These are phyloP conservation scores for Passer montanus DNA, from an alignment of 2,113 vertebrate species.

Conservation along the genomic window DNA sequence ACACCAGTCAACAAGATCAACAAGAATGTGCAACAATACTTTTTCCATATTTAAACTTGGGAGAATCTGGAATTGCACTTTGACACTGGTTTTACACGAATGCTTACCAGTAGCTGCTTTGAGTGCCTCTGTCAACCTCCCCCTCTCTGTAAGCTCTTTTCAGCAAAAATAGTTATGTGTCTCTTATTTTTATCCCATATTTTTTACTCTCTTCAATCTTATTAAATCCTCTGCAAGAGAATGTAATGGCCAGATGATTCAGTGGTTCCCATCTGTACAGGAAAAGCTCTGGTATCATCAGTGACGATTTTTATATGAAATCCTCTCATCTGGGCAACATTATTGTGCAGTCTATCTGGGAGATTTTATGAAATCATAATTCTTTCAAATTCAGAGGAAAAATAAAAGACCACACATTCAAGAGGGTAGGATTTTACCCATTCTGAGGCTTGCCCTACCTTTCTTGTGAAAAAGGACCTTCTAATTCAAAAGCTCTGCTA, in stretches of 20 bases:
- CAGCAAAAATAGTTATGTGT: not conserved
- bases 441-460: not conserved
- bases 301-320: conserved; percentile 2
- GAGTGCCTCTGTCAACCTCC: not conserved
- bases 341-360: not conserved
- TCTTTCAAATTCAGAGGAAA: not conserved
- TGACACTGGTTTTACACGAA: not conserved
- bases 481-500: not conserved
- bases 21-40: not conserved
- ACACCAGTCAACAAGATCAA: not conserved
- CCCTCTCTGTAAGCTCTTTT: not conserved
- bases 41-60: not conserved
- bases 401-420: not conserved
- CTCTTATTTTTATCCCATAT: not conserved
- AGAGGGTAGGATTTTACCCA: not conserved
- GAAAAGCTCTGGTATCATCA: not conserved
- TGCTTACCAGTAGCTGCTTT: not conserved
- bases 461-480: not conserved
- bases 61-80: not conserved
- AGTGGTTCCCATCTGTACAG: not conserved
- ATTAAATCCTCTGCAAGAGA: conserved; percentile 1
- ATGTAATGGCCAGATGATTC: not conserved
- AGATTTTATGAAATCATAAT: not conserved
- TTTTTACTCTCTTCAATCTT: conserved; percentile 20
- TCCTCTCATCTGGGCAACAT: conserved; percentile 9